Percentiles rank a stretch among this genome's conserved stretches.
Evolutionary conservation across 2,888 invertebrate species (phyloP).

Genomic region (Cenopis cana): DNA sequence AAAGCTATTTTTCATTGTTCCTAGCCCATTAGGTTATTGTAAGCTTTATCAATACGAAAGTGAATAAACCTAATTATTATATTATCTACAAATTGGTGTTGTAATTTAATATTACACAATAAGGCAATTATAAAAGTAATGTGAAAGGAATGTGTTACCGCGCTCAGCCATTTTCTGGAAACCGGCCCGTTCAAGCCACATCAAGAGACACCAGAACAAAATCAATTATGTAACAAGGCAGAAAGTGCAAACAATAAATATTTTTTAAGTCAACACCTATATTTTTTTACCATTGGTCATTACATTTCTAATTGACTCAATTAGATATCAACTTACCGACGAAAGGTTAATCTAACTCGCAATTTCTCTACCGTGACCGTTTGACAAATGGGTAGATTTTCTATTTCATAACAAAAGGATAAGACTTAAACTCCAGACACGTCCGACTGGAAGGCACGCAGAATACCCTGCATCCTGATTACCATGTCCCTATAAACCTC

Average conservation of each 20-base stretch:
- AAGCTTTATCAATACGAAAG: background rate
- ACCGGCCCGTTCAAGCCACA: no score
- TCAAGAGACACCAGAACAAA: background rate
- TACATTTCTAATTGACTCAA: background rate
- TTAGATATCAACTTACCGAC: background rate
- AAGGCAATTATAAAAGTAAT: background rate
- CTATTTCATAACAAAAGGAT: conserved; percentile 34
- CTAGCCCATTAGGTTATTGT: background rate
- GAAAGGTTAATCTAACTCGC: background rate
- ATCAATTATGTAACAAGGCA: no score
- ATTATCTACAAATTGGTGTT: background rate
- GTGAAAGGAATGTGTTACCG: no score
- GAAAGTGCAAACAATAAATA: no score
- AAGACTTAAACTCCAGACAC: conserved; percentile 55
- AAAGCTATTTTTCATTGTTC: background rate
- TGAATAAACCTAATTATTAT: background rate
- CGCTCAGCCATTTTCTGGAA: background rate
- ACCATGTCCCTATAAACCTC: conserved; percentile 20
- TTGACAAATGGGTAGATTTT: conserved; percentile 20
- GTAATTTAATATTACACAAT: background rate
- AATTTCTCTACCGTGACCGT: conserved; percentile 16
- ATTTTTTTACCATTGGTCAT: no score
- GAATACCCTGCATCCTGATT: conserved; percentile 38
- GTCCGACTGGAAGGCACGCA: conserved; percentile 61
- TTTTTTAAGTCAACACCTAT: no score